Conservation (phyloP, 2,113 vertebrate species). For the Syngnathoides biaculeatus region DNA sequence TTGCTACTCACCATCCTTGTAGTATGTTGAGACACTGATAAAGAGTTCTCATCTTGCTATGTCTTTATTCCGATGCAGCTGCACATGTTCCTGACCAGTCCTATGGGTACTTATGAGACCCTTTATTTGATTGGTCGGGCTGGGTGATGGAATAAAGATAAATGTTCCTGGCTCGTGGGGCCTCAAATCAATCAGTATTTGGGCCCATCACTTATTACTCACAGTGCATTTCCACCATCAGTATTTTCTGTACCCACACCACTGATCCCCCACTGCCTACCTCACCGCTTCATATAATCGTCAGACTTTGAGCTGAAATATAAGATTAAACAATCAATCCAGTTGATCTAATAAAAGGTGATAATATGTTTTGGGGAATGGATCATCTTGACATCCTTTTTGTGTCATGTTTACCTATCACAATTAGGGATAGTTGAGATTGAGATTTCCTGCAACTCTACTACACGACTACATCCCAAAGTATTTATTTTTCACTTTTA, state of each 20-base stretch:
- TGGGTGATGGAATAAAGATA: slow-evolving; percentile 78
- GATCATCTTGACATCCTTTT: background rate
- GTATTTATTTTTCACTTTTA: background rate
- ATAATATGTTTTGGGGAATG: slow-evolving; percentile 9
- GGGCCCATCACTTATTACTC: slow-evolving; percentile 83
- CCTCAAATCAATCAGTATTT: slow-evolving; percentile 80
- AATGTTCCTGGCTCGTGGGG: slow-evolving; percentile 69
- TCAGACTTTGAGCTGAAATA: slow-evolving; percentile 65
- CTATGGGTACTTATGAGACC: slow-evolving; percentile 57
- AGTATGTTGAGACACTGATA: too few species aligned
- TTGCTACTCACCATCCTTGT: background rate
- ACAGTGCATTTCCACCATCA: slow-evolving; percentile 77
- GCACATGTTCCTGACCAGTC: slow-evolving; percentile 28
- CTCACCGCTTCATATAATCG: slow-evolving; percentile 69
- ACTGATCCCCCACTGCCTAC: slow-evolving; percentile 49
- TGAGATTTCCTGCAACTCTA: background rate
- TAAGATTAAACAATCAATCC: slow-evolving; percentile 65
- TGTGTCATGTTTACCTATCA: background rate
- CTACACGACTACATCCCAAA: background rate
- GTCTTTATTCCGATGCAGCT: slow-evolving; percentile 15
- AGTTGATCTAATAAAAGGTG: slow-evolving; percentile 18
- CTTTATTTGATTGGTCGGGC: slow-evolving; percentile 61
- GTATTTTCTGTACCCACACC: slow-evolving; percentile 51
- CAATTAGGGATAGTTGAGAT: background rate
- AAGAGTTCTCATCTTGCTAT: background rate